Base-by-base conservation (phyloP, 2,797 vertebrate genomes). In the Champsocephalus esox region DNA sequence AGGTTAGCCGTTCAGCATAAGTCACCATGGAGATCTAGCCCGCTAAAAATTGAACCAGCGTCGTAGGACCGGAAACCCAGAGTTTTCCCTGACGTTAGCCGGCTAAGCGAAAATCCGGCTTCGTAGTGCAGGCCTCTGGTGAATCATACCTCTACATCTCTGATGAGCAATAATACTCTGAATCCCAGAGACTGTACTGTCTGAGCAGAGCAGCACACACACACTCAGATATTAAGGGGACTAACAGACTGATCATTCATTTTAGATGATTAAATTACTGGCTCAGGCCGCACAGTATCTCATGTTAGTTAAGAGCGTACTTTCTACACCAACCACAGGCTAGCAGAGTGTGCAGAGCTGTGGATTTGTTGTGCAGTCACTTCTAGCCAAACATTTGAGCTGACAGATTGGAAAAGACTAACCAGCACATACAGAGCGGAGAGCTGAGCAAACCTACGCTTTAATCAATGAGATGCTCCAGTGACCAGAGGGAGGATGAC, bases 121-220 rank as follows among this genome's bases (percentile, higher is more conserved):
- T 28, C 28, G 4, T 28, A 5, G 28, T 28, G 0, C 28, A 28
- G 28, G 28, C 28, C 28, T 28, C 28, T 51, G 43, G 3, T 71
- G 70, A 73, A 70, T 84, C 69, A 77, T 55, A 58, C 7, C 49
- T 66, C n/a, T 55, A 12, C 76, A 79, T 67, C 72, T 79, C 57
- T 12, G 17, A 14, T 21, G 65, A 55, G 34, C 57, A 64, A 56
- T 67, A 70, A 41, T 34, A 45, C 17, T 65, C n/a, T 16, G 65
- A 48, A 61, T 41, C 50, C 32, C 45, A 57, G 19, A 68, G 58
- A 60, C 57, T 10, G 16, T 12, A 14, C 21, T 60, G 57, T 68
- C 32, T 58, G 38, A 6, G 43, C 54, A 32, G n/a, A 62, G 43
- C 57, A 19, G 12, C 49, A 19, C 49, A n/a, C 49, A 19, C 49